phyloP scores from a whole-genome alignment of 2,888 invertebrate species.

The Gymnoscelis rufifasciata region DNA sequence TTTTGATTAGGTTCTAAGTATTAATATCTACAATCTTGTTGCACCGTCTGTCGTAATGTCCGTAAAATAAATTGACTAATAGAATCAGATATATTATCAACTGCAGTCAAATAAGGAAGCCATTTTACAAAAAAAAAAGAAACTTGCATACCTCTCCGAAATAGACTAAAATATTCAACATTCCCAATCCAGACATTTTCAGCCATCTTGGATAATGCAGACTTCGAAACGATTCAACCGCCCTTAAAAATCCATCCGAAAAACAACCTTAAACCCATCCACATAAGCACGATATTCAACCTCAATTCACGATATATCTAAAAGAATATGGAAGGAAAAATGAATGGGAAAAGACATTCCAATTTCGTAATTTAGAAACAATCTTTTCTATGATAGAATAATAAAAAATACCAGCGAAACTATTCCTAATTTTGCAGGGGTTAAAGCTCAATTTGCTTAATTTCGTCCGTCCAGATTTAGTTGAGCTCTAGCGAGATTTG shows the following conservation, averaged over 20 bases:
- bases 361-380: slow-evolving; percentile 28
- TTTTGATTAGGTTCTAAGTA: too few species aligned
- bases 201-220: slow-evolving; percentile 3
- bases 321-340: not conserved
- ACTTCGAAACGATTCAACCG: slow-evolving; percentile 21
- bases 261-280: slow-evolving; percentile 2
- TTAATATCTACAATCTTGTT: too few species aligned
- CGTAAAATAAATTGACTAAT: too few species aligned
- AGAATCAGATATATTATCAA: not conserved
- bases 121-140: slow-evolving; percentile 21
- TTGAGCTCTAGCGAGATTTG: slow-evolving; percentile 6
- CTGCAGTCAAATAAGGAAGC: slow-evolving; percentile 11
- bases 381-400: slow-evolving; percentile 20
- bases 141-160: slow-evolving; percentile 29
- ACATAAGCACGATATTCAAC: not conserved
- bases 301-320: too few species aligned
- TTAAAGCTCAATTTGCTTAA: slow-evolving; percentile 19
- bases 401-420: slow-evolving; percentile 3
- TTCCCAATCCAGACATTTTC: slow-evolving; percentile 10
- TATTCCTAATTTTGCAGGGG: not conserved
- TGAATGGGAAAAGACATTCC: not conserved
- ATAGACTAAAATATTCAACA: slow-evolving; percentile 29
- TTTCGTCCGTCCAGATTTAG: slow-evolving; percentile 4
- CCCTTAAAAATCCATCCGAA: slow-evolving; percentile 2
- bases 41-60: too few species aligned